Conservation (phyloP, 2,113 vertebrate species). For the Prietella phreatophila region DNA sequence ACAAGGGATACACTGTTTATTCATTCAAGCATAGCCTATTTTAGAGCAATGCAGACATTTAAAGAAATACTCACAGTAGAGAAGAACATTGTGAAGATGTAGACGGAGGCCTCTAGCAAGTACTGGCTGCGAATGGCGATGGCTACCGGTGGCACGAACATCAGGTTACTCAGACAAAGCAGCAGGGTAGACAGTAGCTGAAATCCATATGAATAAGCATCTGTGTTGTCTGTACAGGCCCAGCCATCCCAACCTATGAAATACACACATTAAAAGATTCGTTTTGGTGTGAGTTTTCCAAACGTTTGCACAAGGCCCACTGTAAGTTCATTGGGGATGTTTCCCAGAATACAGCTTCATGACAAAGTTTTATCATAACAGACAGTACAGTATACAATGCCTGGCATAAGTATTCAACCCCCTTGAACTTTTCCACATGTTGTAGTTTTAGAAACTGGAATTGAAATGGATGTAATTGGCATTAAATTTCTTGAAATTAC, state of each 20-base stretch:
- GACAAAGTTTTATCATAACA: background rate
- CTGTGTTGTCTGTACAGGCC: constrained; percentile 92
- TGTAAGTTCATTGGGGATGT: background rate
- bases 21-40: background rate
- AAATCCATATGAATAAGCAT: constrained; percentile 93
- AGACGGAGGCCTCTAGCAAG: constrained; percentile 91
- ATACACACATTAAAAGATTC: constrained; percentile 15
- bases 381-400: background rate
- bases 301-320: background rate
- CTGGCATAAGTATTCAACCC: background rate
- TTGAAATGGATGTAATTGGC: background rate
- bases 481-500: background rate
- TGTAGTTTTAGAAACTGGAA: background rate
- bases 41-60: background rate
- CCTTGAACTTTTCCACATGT: background rate
- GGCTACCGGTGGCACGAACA: constrained; percentile 94
- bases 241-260: constrained; percentile 92
- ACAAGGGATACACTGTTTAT: background rate
- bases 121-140: constrained; percentile 91
- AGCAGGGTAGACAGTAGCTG: constrained; percentile 94
- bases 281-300: background rate
- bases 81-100: constrained; percentile 99
- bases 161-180: constrained; percentile 96
- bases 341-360: background rate
- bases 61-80: constrained; percentile 82